Evolutionary conservation across 2,113 vertebrate species (phyloP).

Genomic region (Tachysurus fulvidraco): DNA sequence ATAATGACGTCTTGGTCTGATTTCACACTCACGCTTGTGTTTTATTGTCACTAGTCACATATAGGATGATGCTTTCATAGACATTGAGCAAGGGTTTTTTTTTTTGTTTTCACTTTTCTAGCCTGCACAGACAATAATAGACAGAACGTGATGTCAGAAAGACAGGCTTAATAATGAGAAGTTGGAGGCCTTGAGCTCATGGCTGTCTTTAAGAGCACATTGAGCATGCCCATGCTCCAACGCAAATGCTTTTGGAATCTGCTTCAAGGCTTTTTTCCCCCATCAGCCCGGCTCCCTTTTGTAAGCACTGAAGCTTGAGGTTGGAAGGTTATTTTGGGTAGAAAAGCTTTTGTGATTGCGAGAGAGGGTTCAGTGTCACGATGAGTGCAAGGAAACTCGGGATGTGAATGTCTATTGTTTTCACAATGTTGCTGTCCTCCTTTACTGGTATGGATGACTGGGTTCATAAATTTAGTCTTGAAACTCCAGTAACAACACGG

Average conservation of each 20-base stretch:
- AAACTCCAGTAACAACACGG: background rate
- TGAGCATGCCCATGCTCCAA: constrained; percentile 25
- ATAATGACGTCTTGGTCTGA: constrained; percentile 16
- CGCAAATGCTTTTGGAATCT: constrained; percentile 39
- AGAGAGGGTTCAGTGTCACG: background rate
- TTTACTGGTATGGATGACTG: constrained; percentile 26
- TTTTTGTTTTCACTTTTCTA: background rate
- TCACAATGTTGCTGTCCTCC: constrained; percentile 19
- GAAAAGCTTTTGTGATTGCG: background rate
- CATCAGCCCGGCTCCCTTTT: background rate
- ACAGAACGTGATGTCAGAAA: background rate
- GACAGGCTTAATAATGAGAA: constrained; percentile 8
- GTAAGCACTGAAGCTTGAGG: background rate
- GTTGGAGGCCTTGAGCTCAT: constrained; percentile 9
- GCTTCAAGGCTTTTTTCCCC: constrained; percentile 12
- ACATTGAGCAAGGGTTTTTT: background rate
- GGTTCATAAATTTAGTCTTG: background rate
- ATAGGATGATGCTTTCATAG: background rate
- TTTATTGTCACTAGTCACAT: background rate
- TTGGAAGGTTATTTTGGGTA: background rate
- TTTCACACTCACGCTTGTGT: constrained; percentile 13
- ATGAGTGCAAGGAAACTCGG: background rate
- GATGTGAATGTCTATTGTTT: constrained; percentile 37
- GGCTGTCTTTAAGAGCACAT: constrained; percentile 16
- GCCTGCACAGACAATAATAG: constrained; percentile 16